Base-by-base conservation (phyloP, 2,113 vertebrate genomes). In the Balaenoptera acutorostrata region DNA sequence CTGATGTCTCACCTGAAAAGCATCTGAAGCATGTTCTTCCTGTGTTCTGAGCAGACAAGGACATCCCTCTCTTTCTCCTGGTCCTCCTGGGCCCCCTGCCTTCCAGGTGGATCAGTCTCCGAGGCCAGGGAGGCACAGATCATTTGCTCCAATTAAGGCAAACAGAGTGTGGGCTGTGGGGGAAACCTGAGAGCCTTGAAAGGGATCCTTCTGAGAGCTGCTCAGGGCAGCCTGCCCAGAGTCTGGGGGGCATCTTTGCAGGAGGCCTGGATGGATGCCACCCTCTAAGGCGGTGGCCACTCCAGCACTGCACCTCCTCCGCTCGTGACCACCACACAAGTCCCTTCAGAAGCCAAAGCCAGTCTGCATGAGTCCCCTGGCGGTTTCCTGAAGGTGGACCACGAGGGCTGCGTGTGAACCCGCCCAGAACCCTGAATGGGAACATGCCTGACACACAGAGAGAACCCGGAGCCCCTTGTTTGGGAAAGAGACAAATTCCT, bases 61-160 rank as follows among this genome's bases (percentile, higher is more conserved):
- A 8, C 21, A 36, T 33, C 2, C 57, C 88, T 86, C 31, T 59
- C 39, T 69, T 23, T 55, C 1, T 44, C 64, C 20, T 31, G 18
- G 15, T 33, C 4, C 44, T 46, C 11, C 5, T 25, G 46, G 41
- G 39, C 3, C 0, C 0, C 0, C 29, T 66, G 18, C 72, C 92
- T 27, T 84, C 49, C 10, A 6, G 10, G 0, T 2, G 15, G 31
- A 18, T 68, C 81, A 49, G 0, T 78, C 14, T 21, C 7, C 0
- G 1, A 74, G 46, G 33, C 0, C 29, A 74, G 17, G 21, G 41
- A 84, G 87, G 29, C 20, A n/a, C 15, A 93, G 72, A 63, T 4
- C 75, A 94, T 92, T 85, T 1, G 33, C 92, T 86, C 25, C 36
- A 93, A 27, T 41, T 96, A 49, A 83, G 33, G 18, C 11, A 55